Evolutionary conservation across 2,888 invertebrate species (phyloP), one percentile per base, ranked within the genome.

Genomic region (Tetranychus truncatus): DNA sequence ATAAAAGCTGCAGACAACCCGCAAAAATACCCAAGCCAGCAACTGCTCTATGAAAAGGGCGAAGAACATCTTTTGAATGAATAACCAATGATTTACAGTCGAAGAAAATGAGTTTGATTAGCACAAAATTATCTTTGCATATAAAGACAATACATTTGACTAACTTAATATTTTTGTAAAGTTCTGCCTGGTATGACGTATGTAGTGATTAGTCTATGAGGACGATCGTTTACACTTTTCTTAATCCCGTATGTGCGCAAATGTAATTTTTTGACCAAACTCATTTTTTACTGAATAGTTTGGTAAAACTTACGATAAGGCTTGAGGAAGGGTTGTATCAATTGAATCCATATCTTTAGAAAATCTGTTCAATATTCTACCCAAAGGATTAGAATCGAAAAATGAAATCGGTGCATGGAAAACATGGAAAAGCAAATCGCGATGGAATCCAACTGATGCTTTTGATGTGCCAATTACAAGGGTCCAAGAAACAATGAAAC

Each of bases 351-450:
- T 84, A 82, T 89, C 89, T 84, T 86, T 87, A 79, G 87, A 86
- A 82, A 89, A 88, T 79, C 88, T 86, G 83, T 88, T 87, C 75
- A 89, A 84, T 79, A 89, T 85, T 81, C 89, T 85, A 81, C 89
- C 89, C 77, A 85, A 80, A 15, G 89, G 89, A 78, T 88, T 87
- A 80, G 89, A 88, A 84, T 91, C 90, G 86, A 88, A 90, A 86
- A 89, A 90, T 81, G 87, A 87, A 84, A 86, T 84, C 76, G 82
- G 82, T n/a, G 81, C 81, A 8, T 78, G 77, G 69, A 83, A 76
- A 24, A 81, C 78, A 9, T 71, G 45, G 11, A 65, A 24, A 20
- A 77, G 45, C 20, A 77, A 44, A 46, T 45, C 7, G 34, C 66
- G 66, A 44, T 77, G 77, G 1, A 77, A 67, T 15, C 46, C 21